Conservation (phyloP, 2,888 invertebrate species). For the Aleiodes leptofemur region DNA sequence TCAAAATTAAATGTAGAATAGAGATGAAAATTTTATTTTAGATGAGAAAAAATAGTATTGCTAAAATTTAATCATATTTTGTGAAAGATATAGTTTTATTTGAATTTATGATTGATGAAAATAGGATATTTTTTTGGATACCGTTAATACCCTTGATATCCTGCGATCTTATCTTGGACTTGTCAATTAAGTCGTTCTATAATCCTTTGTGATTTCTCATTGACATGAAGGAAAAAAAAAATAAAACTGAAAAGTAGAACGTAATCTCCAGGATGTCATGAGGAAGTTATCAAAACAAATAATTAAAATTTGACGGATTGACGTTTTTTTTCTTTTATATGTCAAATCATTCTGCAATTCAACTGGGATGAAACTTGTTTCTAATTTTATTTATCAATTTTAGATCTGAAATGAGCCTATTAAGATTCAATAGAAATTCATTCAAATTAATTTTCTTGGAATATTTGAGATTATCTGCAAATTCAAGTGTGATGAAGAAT, state of each 20-base stretch:
- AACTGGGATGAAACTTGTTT: too few relatives aligned
- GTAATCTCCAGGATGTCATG: background rate
- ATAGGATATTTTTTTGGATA: background rate
- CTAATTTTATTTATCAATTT: too few relatives aligned
- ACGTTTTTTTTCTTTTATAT: background rate
- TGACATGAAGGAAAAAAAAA: constrained; percentile 3
- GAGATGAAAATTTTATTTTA: too few relatives aligned
- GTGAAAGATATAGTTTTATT: too few relatives aligned
- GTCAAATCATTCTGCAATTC: too few relatives aligned
- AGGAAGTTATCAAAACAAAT: background rate
- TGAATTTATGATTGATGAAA: background rate
- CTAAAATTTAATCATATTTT: background rate
- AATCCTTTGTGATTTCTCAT: background rate
- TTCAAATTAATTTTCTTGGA: too few relatives aligned
- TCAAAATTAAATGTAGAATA: too few relatives aligned
- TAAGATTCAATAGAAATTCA: too few relatives aligned
- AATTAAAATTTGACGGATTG: background rate
- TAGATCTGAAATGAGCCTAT: too few relatives aligned
- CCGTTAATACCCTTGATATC: background rate
- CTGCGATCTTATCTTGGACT: background rate
- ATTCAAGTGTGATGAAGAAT: too few relatives aligned
- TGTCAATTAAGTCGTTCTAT: background rate
- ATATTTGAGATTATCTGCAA: too few relatives aligned
- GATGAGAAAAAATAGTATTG: too few relatives aligned
- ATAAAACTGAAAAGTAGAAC: background rate